Evolutionary conservation across 2,113 vertebrate species (phyloP), one percentile per base, ranked within the genome.

Genomic region (Labeo catla): DNA sequence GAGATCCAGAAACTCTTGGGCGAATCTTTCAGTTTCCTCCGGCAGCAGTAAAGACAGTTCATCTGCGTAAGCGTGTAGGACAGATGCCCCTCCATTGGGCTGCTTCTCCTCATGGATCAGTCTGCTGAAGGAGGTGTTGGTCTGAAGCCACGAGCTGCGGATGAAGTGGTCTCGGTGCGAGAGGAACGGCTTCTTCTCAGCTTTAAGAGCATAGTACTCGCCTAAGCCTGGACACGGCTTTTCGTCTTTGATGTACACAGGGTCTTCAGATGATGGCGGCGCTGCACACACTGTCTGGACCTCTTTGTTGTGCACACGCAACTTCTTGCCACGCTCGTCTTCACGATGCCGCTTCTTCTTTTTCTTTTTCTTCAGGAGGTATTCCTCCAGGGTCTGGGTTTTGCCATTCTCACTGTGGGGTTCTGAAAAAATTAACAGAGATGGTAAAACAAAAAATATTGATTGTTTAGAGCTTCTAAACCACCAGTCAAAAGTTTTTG

Each of bases 31-130:
- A 95, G 96, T 95, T 94, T 98, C 97, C 85, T 93, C 94, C 76
- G 97, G 96, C 92, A 94, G 94, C 92, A 99, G 96, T 92, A 96
- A 95, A 90, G 97, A 96, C 87, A 99, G 92, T 96, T 99, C 98
- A 65, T 99, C 98, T 72, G 98, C 97, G 59, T 99, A 99, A 7
- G 98, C 98, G 0, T 99, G 98, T 90, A 99, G 96, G 81, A 99
- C 96, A 4, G 93, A 91, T 2, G 96, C 98, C 15, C 98, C 98
- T 0, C 98, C 98, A 65, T 99, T 99, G 92, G 98, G 96, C 91
- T 99, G 98, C 84, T 94, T 94, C 36, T 99, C 98, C 92, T 98
- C 98, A 0, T 99, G 97, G 87, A 99, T 96, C 92, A 98, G 97
- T 91, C 95, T 96, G 88, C 96, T 96, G 85, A 95, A 97, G 86